Conservation (phyloP, 92 coral and sea anemone species). For the Phenganax subtilis region DNA sequence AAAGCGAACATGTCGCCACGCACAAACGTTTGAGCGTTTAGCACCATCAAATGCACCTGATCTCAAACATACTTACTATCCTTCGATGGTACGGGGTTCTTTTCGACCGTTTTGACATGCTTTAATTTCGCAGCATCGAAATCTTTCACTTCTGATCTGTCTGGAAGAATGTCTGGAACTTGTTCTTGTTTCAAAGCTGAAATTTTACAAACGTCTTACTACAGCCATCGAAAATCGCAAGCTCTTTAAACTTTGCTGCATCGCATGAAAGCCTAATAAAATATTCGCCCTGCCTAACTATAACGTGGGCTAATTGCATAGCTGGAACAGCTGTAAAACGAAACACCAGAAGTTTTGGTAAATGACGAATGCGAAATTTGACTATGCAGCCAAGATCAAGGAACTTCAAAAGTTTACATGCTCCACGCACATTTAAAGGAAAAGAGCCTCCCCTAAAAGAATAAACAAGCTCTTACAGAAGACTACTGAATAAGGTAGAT, state of each 20-base stretch:
- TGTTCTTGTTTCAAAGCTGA: slow-evolving; percentile 76
- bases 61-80: slow-evolving; percentile 48
- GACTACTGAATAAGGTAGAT: too few relatives aligned
- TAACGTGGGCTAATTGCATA: too few relatives aligned
- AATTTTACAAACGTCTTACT: neutral
- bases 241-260: neutral
- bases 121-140: slow-evolving; percentile 62
- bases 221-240: neutral
- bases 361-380: too few relatives aligned
- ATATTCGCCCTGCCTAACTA: too few relatives aligned
- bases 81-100: slow-evolving; percentile 68
- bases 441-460: too few relatives aligned
- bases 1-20: neutral
- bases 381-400: too few relatives aligned
- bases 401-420: too few relatives aligned
- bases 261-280: neutral
- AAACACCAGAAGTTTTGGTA: too few relatives aligned
- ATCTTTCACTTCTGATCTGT: slow-evolving; percentile 57
- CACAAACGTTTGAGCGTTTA: neutral
- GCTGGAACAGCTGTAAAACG: too few relatives aligned
- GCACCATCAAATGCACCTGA: neutral
- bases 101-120: slow-evolving; percentile 70
- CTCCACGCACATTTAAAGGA: too few relatives aligned
- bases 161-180: slow-evolving; percentile 71
- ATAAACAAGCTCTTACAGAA: too few relatives aligned